Evolutionary conservation across 2,888 invertebrate species (phyloP).

Genomic region (Eucera pruinosa): DNA sequence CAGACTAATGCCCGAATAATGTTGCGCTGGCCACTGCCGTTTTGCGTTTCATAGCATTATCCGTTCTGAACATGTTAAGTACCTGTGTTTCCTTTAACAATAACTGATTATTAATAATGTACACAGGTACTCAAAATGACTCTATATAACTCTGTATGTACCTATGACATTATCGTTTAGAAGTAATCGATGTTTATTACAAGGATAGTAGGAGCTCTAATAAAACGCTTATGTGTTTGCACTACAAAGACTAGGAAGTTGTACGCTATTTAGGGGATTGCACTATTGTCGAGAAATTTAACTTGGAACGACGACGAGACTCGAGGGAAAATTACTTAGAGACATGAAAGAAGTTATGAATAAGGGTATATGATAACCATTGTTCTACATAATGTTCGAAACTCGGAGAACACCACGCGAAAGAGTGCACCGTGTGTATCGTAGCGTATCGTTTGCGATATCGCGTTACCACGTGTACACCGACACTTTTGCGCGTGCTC

Average conservation of each 20-base stretch:
- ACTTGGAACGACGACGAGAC: slow-evolving; percentile 23
- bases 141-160: no score
- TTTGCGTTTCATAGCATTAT: no score
- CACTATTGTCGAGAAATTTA: slow-evolving; percentile 26
- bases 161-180: not conserved
- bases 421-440: slow-evolving; percentile 55
- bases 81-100: no score
- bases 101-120: no score
- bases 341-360: slow-evolving; percentile 37
- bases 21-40: no score
- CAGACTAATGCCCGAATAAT: no score
- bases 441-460: slow-evolving; percentile 51
- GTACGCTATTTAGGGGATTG: slow-evolving; percentile 5
- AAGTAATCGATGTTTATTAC: slow-evolving; percentile 4
- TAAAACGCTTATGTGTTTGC: slow-evolving; percentile 4
- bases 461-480: slow-evolving; percentile 60
- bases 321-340: slow-evolving; percentile 24
- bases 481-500: slow-evolving; percentile 37
- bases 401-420: slow-evolving; percentile 35
- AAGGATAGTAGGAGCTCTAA: slow-evolving; percentile 1
- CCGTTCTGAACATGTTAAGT: no score
- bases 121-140: no score
- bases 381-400: slow-evolving; percentile 48
- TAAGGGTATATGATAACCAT: slow-evolving; percentile 42
- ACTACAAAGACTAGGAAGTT: slow-evolving; percentile 5